phyloP scores from a whole-genome alignment of 2,113 vertebrate species.

The Sylvietta virens region DNA sequence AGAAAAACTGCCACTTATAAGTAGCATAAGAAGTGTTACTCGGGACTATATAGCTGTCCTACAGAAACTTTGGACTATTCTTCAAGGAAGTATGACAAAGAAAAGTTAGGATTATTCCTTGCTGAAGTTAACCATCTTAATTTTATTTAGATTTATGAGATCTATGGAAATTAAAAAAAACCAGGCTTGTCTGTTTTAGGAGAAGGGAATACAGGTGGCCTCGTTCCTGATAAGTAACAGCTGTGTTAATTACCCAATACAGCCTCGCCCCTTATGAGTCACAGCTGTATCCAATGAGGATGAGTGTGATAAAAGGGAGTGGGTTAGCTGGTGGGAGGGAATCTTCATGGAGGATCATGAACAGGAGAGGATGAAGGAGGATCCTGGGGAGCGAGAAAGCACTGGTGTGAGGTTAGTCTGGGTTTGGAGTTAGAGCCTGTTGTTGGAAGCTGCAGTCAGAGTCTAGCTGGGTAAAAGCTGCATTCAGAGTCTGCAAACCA shows the following conservation, averaged over 20 bases:
- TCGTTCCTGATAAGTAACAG: background rate
- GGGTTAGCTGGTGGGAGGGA: background rate
- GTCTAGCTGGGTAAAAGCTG: background rate
- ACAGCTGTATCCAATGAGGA: background rate
- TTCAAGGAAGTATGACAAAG: background rate
- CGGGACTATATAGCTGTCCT: background rate
- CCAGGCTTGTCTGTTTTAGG: background rate
- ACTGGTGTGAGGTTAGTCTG: background rate
- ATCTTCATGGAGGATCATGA: background rate
- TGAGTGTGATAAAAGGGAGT: background rate
- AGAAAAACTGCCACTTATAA: background rate
- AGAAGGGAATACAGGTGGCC: background rate
- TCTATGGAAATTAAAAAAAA: background rate
- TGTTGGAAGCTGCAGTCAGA: background rate
- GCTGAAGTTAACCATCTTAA: background rate
- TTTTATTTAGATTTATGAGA: background rate
- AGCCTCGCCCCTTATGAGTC: background rate
- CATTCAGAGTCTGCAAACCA: background rate
- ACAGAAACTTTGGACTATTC: background rate
- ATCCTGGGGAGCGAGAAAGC: too few relatives aligned
- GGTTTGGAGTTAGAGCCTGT: background rate
- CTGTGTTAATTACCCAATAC: background rate
- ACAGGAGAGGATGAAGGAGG: too few relatives aligned
- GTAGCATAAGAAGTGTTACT: background rate
- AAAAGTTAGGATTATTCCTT: background rate